Base-by-base conservation (phyloP, 2,888 invertebrate species). In the Cryptocheilus praepositus region DNA sequence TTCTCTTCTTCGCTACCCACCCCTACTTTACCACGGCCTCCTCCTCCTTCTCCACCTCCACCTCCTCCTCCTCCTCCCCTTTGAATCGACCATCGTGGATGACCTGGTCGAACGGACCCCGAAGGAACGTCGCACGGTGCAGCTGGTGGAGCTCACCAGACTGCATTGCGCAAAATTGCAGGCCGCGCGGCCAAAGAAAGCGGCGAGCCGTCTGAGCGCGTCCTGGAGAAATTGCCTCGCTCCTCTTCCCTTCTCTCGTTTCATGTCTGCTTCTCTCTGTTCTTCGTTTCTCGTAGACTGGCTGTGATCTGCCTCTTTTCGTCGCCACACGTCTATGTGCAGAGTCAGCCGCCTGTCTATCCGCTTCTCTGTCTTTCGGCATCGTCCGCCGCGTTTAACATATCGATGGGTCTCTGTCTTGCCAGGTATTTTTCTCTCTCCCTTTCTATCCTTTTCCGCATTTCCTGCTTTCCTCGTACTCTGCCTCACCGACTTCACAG, bases 111-210 rank as follows among this genome's bases (percentile, higher is more conserved):
- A 36, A 36, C 36, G 36, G 36, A 36, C 36, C 36, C 36, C 36
- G 36, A 36, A 36, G 36, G 36, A 36, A 36, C 36, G 36, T 36
- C 36, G 36, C 36, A 11, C 36, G 36, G 36, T 36, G 36, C 36
- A 11, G 36, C 36, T 36, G 36, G 36, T 36, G 36, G 13, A 22
- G 52, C 60, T 36, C 67, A 66, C 64, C 77, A 74, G 79, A 81
- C 83, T 81, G 85, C 84, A 83, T 83, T 84, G 83, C 83, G 85
- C 81, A 82, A 82, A 83, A 82, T 83, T 83, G 81, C 80, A 71
- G 77, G 67, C 77, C 64, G 73, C 70, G 68, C 61, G 66, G 59
- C 65, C 76, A 74, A 80, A 77, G 79, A 81, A 78, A 80, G 67
- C 74, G 65, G 70, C 70, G 62, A 19, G 7, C 19, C 36, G 36